Base-by-base conservation (phyloP, 2,113 vertebrate species). In the Channa maculata region DNA sequence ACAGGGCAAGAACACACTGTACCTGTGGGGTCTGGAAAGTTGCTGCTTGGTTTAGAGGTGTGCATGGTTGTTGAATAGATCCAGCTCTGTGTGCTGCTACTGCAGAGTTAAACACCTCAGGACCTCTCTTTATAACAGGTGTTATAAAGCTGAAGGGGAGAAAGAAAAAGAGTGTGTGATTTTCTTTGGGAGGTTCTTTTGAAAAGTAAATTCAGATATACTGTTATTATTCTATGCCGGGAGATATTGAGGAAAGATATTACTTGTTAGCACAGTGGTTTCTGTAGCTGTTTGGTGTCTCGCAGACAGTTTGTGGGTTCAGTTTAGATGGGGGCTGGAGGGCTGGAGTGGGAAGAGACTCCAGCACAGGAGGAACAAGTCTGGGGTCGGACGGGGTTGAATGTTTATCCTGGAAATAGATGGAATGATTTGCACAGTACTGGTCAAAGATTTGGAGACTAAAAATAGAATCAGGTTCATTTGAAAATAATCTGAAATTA, bases 61-160 rank as follows among this genome's bases (percentile, higher is more conserved):
- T 92, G 57, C 67, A 87, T 3, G 85, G 87, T 60, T 90, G 88
- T 54, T 79, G 90, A 71, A 70, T 9, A 3, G 84, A 63, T 79
- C 43, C 51, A 9, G 92, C 83, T 83, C 82, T 89, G 69, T 93
- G 95, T 5, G 95, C 90, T 71, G 95, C 93, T 3, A 94, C 92
- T 77, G 95, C 92, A 66, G 95, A 95, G 39, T 92, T 83, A 1
- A 91, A 90, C 64, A 87, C 85, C 66, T 86, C 87, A 15, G 94
- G 87, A 13, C 82, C 84, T 64, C 88, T 94, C 85, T 94, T 97
- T 52, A 95, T 84, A 50, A 97, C 86, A 24, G 98, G 96, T 1
- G 97, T 98, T 77, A 95, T 92, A 85, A 96, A 96, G 91, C 96
- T 97, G 52, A 87, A 48, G 75, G 43, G 74, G 68, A 34, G 33